Evolutionary conservation across 2,113 vertebrate genomes (phyloP), one percentile per base, ranked within the genome.

Genomic region (Clarias magur): DNA sequence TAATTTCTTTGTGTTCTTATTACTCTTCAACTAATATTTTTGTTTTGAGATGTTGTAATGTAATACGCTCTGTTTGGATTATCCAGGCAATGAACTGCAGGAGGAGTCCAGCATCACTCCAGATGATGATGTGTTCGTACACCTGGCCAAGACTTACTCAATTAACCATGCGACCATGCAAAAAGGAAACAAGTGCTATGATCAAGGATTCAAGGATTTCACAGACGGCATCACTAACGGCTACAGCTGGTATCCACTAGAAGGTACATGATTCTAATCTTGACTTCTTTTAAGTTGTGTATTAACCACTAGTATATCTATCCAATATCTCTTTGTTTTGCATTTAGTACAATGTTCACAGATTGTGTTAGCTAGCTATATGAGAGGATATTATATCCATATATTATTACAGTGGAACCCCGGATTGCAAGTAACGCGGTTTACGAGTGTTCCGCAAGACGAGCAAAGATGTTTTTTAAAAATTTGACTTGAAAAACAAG

Each of bases 121-220:
- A 0, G 98, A 99, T 3, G 89, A 98, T 13, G 98, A 99, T 23
- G 96, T 99, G 82, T 98, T 99, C 17, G 75, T 96, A 25, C 93
- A 99, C 89, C 95, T 99, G 89, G 96, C 98, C 42, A 94, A 94
- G 86, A 95, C 95, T 34, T 99, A 99, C 30, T 96, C 98, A 42
- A 90, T 88, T 48, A 96, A 90, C 88, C 97, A 99, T 76, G 91
- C 86, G 81, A 92, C 88, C 83, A 99, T 99, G 97, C 90, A 93
- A 80, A 92, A 80, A 0, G 96, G 94, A 0, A 87, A 75, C 0
- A 13, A 60, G 1, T 99, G 98, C 92, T 60, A 80, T 0, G 95
- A 82, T 59, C 48, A 48, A 48, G 48, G 48, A 48, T 91, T 30
- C 8, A 75, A 85, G 0, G 81, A 75, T 16, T 99, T 98, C 91